Conservation (phyloP, 1,140 invertebrate genomes). For the Metopolophium dirhodum region DNA sequence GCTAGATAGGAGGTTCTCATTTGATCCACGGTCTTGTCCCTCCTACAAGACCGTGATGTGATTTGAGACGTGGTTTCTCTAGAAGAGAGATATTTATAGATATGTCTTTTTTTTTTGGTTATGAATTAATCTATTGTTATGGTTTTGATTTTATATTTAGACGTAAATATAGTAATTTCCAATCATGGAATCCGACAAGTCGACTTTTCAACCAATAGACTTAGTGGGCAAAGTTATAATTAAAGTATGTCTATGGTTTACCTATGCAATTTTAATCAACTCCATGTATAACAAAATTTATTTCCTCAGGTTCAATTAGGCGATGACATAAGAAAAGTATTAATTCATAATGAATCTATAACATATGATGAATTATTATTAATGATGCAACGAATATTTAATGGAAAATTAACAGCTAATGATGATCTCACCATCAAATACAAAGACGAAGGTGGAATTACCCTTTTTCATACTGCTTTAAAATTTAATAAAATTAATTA, state of each 20-base stretch:
- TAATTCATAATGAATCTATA: conserved; percentile 80
- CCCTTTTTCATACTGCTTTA: conserved; percentile 11
- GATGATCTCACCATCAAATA: conserved; percentile 79
- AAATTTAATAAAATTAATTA: background rate
- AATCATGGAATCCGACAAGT: conserved; percentile 57
- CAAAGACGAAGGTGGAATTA: conserved; percentile 73
- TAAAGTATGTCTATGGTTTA: conserved; percentile 58
- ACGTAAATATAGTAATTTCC: background rate
- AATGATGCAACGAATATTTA: conserved; percentile 80
- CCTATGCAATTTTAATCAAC: background rate
- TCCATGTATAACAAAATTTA: background rate
- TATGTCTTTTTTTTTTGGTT: background rate
- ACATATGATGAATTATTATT: conserved; percentile 79
- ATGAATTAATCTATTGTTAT: background rate
- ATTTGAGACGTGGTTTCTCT: background rate
- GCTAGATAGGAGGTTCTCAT: background rate
- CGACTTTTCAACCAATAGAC: conserved; percentile 61
- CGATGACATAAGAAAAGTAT: conserved; percentile 75
- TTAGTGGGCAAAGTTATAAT: conserved; percentile 61
- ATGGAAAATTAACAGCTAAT: conserved; percentile 70
- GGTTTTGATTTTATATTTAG: conserved; percentile 1
- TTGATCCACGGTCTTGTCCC: background rate
- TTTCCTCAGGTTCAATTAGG: conserved; percentile 70
- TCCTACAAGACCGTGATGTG: no score
- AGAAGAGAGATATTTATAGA: background rate